Evolutionary conservation across 1,140 invertebrate species (phyloP), one percentile per base, ranked within the genome.

Genomic region (Lasioglossum albipes): DNA sequence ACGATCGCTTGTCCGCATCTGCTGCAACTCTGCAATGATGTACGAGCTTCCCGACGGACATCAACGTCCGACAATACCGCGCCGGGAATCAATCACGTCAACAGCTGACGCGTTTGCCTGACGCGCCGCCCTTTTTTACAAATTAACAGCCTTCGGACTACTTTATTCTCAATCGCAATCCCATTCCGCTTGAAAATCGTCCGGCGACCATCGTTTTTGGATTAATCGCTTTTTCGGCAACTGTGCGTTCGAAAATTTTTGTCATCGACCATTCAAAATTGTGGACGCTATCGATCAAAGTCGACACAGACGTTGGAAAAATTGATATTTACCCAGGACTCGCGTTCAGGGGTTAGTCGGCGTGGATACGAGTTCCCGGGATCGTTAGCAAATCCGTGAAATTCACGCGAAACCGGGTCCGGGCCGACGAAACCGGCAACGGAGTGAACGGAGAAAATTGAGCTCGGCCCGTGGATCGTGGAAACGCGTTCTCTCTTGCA

Each of bases 371-470:
- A 16, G 67, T 20, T 22, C 73, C 62, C 1, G 3, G 20, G 13
- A 2, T 27, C 22, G 41, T 36, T 3, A 36, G 5, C 1, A 36
- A 36, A 36, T 2, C 3, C 36, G 36, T 4, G 74, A 69, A 45
- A 68, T 54, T 76, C 22, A 27, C 27, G 10, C n/a, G 2, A 76
- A 41, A 10, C 49, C 5, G 49, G 9, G 27, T 22, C 6, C 59
- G 7, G 20, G 52, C 36, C 36, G 10, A 18, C 13, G 49, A 16
- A 57, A 7, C 27, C 18, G 27, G 27, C 27, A 36, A 49, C 13
- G 10, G 10, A 49, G 45, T 10, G 2, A 20, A 6, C 36, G 16
- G 66, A 61, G 67, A 62, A 77, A 77, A 71, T 77, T 77, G 67
- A 36, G 7, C 20, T 7, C 22, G 45, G 1, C 45, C 13, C 45